phyloP scores from a whole-genome alignment of 2,797 vertebrate species.

The Anas georgica region DNA sequence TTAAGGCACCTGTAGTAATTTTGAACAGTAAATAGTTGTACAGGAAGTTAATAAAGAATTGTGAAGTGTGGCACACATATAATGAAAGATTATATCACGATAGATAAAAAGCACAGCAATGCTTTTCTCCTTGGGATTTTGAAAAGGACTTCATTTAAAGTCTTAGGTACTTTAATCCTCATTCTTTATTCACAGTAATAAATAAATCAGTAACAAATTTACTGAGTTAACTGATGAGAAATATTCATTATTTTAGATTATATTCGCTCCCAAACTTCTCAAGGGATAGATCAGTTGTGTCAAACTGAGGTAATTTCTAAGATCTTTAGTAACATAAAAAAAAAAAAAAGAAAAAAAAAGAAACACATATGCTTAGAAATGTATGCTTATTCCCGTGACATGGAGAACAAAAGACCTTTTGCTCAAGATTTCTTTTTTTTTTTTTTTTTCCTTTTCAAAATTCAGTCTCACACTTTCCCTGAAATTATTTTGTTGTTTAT shows the following conservation, averaged over 20 bases:
- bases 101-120: background rate
- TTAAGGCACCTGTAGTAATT: slow-evolving; percentile 7
- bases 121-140: slow-evolving; percentile 20
- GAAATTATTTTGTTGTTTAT: background rate
- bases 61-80: background rate
- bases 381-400: background rate
- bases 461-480: background rate
- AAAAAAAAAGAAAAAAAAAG: background rate
- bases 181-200: background rate
- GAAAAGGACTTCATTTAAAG: slow-evolving; percentile 1
- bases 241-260: background rate
- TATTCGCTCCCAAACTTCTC: background rate
- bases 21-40: slow-evolving; percentile 32
- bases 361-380: background rate
- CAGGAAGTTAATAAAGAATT: slow-evolving; percentile 35
- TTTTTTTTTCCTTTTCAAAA: background rate
- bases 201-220: slow-evolving; percentile 18
- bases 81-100: slow-evolving; percentile 34
- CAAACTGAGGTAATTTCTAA: background rate
- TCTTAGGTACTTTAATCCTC: background rate
- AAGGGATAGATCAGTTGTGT: background rate
- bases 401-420: background rate
- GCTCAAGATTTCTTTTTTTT: background rate
- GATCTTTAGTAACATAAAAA: background rate
- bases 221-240: background rate